Conservation (phyloP, 2,888 invertebrate species). For the Incurvaria masculella region DNA sequence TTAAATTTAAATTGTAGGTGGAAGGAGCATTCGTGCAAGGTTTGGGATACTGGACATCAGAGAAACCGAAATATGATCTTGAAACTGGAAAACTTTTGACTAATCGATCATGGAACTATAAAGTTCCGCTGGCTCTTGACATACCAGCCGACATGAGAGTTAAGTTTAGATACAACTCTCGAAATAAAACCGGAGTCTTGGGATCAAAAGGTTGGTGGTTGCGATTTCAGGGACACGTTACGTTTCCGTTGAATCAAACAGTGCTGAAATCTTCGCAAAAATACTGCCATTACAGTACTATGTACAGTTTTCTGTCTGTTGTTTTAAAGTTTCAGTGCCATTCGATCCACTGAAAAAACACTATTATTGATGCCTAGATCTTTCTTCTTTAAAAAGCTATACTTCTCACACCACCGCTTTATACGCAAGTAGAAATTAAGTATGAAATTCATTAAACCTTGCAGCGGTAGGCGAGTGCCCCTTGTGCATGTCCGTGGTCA, state of each 20-base stretch:
- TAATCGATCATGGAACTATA: constrained; percentile 68
- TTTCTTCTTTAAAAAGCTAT: neutral
- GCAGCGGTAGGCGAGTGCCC: constrained; percentile 48
- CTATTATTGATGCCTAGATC: neutral
- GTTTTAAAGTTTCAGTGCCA: neutral
- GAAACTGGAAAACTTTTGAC: constrained; percentile 62
- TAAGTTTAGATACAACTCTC: constrained; percentile 57
- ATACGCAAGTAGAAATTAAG: neutral
- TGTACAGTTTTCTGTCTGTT: neutral
- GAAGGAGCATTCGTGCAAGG: constrained; percentile 73
- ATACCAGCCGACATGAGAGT: constrained; percentile 66
- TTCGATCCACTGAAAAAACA: neutral
- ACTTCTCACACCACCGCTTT: neutral
- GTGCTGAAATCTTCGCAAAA: constrained; percentile 13
- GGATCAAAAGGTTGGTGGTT: constrained; percentile 60
- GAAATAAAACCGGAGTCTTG: constrained; percentile 62
- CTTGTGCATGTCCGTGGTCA: constrained; percentile 31
- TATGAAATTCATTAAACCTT: constrained; percentile 11
- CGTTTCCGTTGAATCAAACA: too few species aligned
- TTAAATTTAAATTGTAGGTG: constrained; percentile 28
- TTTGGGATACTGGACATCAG: constrained; percentile 66
- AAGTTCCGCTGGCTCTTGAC: constrained; percentile 64
- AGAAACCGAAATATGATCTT: constrained; percentile 61
- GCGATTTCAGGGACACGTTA: too few species aligned
- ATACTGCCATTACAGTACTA: neutral